phyloP scores from a whole-genome alignment of 2,888 invertebrate species.

The Ornithoptera alexandrae region DNA sequence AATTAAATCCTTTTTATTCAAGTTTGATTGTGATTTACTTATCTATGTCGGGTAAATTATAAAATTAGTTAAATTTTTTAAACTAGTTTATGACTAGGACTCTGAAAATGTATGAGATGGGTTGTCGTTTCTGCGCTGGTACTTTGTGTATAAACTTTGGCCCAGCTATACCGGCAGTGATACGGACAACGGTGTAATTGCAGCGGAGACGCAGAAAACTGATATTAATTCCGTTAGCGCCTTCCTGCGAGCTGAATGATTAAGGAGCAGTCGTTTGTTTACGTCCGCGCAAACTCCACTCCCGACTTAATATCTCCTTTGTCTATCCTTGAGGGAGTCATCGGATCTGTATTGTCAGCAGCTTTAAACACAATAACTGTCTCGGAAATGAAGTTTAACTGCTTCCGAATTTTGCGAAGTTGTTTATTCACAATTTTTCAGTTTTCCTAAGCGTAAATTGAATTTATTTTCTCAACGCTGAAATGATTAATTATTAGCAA shows the following conservation, averaged over 20 bases:
- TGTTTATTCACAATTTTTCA: not conserved
- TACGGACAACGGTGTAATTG: constrained; percentile 72
- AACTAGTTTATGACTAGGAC: no score
- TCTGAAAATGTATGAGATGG: no score
- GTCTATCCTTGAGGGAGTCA: constrained; percentile 48
- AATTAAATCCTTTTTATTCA: no score
- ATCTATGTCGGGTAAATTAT: no score
- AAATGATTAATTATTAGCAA: not conserved
- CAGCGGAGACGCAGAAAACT: constrained; percentile 67
- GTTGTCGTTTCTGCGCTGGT: constrained; percentile 3
- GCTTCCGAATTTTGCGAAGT: constrained; percentile 3
- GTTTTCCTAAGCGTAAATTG: not conserved
- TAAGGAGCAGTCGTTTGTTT: constrained; percentile 41
- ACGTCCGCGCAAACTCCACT: constrained; percentile 34
- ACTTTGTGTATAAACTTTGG: constrained; percentile 28
- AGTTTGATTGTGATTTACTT: no score
- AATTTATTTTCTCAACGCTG: not conserved
- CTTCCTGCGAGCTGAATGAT: constrained; percentile 39
- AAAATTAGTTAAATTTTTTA: no score
- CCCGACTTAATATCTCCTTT: constrained; percentile 53
- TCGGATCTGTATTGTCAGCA: constrained; percentile 37
- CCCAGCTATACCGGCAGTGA: constrained; percentile 50
- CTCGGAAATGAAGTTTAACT: constrained; percentile 10
- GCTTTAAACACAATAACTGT: constrained; percentile 2
- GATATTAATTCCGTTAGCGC: constrained; percentile 55